phyloP scores from a whole-genome alignment of 2,888 invertebrate species.

The Hemicrepidius hirtus region DNA sequence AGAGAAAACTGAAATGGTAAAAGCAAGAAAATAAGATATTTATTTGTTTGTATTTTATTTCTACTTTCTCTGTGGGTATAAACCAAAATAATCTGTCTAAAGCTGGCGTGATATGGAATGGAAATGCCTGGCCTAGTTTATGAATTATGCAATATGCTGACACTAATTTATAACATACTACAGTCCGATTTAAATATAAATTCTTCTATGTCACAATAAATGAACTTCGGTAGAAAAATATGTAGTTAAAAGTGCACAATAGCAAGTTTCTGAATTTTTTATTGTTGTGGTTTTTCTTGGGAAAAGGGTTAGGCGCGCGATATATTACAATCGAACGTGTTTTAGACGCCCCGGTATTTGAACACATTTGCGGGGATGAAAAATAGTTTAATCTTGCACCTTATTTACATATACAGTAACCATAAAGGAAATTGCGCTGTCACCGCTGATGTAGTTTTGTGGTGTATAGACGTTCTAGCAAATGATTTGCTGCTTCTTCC shows the following conservation, averaged over 20 bases:
- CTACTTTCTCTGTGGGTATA: conserved; percentile 20
- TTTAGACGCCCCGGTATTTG: conserved; percentile 26
- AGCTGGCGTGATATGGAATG: conserved; percentile 31
- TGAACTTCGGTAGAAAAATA: conserved; percentile 21
- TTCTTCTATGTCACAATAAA: conserved; percentile 27
- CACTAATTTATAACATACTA: conserved; percentile 34
- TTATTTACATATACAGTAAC: conserved; percentile 51
- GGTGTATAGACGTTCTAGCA: conserved; percentile 35
- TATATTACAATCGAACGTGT: conserved; percentile 30
- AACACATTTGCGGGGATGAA: conserved; percentile 36
- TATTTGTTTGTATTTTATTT: conserved; percentile 22
- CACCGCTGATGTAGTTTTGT: conserved; percentile 46
- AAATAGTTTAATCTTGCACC: conserved; percentile 47
- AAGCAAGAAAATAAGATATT: conserved; percentile 24
- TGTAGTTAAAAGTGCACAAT: conserved; percentile 7
- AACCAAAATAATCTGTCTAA: conserved; percentile 29
- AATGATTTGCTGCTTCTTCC: conserved; percentile 41
- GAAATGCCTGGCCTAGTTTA: conserved; percentile 33
- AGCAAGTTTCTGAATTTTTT: conserved; percentile 14
- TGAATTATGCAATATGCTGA: conserved; percentile 37
- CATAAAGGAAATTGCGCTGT: conserved; percentile 51
- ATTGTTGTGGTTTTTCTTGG: neutral
- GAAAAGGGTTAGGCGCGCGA: conserved; percentile 12
- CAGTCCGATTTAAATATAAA: conserved; percentile 36
- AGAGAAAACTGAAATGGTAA: conserved; percentile 1